Evolutionary conservation across 2,797 vertebrate species (phyloP).

Genomic region (Sarcoramphus papa): DNA sequence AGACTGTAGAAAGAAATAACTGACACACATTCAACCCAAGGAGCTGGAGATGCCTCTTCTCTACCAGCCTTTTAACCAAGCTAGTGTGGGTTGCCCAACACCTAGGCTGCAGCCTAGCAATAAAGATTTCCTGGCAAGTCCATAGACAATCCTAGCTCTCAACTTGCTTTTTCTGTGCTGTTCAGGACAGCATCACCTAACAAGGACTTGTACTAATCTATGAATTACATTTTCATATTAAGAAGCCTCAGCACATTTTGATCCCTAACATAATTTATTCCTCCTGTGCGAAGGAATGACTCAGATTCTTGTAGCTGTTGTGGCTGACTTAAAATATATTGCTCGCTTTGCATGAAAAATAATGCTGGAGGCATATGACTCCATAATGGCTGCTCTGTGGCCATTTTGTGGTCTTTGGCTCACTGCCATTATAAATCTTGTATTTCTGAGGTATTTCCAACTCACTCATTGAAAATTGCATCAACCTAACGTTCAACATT

Average conservation of each 20-base stretch:
- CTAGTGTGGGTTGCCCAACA: neutral
- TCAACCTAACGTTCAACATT: neutral
- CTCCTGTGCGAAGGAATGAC: neutral
- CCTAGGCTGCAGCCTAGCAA: neutral
- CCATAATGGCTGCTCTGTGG: neutral
- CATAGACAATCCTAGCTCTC: neutral
- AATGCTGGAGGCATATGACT: neutral
- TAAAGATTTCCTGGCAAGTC: neutral
- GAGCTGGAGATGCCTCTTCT: neutral
- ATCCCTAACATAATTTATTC: neutral
- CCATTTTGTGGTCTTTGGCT: neutral
- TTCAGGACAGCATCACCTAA: neutral
- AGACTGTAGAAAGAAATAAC: neutral
- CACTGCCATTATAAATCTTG: neutral
- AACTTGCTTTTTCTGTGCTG: neutral
- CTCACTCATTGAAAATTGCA: neutral
- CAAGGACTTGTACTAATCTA: neutral
- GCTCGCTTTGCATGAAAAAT: neutral
- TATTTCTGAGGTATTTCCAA: neutral
- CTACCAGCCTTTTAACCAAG: neutral
- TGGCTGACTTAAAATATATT: neutral
- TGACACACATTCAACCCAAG: accelerated
- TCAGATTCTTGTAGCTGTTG: neutral
- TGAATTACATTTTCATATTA: neutral
- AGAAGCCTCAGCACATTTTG: neutral